phyloP scores from a whole-genome alignment of 2,797 vertebrate genomes.

The Cichlasoma orientale region DNA sequence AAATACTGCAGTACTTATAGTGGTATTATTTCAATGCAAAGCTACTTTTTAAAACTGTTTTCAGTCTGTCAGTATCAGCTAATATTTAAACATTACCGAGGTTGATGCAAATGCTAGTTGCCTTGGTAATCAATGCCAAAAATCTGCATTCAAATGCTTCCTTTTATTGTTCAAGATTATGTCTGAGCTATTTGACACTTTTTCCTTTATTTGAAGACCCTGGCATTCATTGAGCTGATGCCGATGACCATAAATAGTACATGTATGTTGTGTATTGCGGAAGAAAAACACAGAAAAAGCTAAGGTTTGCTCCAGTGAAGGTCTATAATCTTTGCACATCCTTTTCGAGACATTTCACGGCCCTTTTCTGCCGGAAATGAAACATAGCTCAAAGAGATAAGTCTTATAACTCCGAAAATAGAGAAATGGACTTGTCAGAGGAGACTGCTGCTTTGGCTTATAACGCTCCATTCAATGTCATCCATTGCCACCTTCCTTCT shows the following conservation, averaged over 20 bases:
- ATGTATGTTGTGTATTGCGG: neutral
- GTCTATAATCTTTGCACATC: neutral
- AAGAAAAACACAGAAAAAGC: neutral
- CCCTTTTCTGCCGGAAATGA: neutral
- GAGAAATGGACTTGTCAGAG: constrained; percentile 30
- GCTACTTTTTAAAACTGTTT: neutral
- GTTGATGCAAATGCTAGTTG: constrained; percentile 15
- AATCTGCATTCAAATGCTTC: constrained; percentile 13
- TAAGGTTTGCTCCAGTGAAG: neutral
- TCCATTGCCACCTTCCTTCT: neutral
- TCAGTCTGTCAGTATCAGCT: neutral
- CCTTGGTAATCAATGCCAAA: constrained; percentile 17
- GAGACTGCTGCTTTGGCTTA: neutral
- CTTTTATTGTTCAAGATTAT: neutral
- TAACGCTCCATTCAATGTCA: constrained; percentile 1
- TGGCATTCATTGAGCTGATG: neutral
- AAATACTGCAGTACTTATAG: constrained; percentile 19
- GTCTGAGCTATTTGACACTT: neutral
- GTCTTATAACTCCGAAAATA: constrained; percentile 1
- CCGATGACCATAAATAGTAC: neutral
- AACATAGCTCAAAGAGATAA: constrained; percentile 16
- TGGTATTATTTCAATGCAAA: neutral
- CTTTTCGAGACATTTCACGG: constrained; percentile 2
- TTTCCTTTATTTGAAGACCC: neutral
- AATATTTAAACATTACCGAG: constrained; percentile 22